A percentile compares a stretch with the other conserved stretches of the same genome.
Evolutionary conservation across 2,888 invertebrate genomes (phyloP).

Genomic region (Drosophila borborema): DNA sequence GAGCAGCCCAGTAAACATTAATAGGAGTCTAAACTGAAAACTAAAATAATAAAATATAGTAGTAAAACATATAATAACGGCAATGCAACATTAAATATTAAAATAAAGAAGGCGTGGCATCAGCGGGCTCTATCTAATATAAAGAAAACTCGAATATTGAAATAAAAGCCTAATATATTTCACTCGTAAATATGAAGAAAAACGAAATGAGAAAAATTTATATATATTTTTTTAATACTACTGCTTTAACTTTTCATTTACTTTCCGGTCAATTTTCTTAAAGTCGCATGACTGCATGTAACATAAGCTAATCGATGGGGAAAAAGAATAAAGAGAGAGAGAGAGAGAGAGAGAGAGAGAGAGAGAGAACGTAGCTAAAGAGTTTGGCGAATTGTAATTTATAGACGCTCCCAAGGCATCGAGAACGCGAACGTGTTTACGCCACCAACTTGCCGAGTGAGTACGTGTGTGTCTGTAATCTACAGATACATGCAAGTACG

Average conservation of each 20-base stretch:
- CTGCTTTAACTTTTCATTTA: neutral
- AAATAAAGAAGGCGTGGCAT: too few relatives aligned
- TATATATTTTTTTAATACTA: too few relatives aligned
- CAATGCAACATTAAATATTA: neutral
- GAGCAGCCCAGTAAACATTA: neutral
- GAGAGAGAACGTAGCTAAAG: slow-evolving; percentile 3
- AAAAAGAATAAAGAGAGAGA: neutral
- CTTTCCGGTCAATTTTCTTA: neutral
- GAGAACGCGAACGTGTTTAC: slow-evolving; percentile 37
- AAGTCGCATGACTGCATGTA: neutral
- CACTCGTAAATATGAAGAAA: too few relatives aligned
- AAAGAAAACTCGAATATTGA: too few relatives aligned
- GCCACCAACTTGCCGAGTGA: slow-evolving; percentile 23
- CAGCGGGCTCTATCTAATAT: too few relatives aligned
- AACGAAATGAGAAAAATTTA: too few relatives aligned
- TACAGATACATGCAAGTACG: slow-evolving; percentile 7
- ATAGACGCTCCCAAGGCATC: slow-evolving; percentile 27
- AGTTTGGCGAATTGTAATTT: slow-evolving; percentile 35
- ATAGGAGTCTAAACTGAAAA: neutral
- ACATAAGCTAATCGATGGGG: neutral
- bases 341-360: slow-evolving; percentile 1
- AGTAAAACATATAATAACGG: neutral
- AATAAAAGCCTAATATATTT: too few relatives aligned
- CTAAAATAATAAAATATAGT: neutral
- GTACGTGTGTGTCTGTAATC: slow-evolving; percentile 44